Conservation (phyloP, 1,140 invertebrate species). For the Temnothorax curvispinosus region DNA sequence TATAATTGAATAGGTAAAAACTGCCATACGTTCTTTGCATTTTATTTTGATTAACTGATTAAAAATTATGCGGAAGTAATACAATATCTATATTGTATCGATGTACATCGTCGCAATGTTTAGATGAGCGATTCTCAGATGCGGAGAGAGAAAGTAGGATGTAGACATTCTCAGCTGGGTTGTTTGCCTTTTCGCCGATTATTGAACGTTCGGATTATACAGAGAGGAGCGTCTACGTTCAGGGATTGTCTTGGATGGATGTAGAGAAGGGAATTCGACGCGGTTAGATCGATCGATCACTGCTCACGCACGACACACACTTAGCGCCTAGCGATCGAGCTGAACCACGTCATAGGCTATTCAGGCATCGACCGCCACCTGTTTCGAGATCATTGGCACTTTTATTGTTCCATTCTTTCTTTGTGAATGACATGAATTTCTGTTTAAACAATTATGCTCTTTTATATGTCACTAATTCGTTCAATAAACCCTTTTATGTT, state of each 20-base stretch:
- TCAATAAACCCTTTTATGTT: conserved; percentile 60
- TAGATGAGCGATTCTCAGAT: neutral
- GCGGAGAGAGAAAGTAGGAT: neutral
- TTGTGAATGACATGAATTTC: conserved; percentile 60
- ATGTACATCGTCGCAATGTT: neutral
- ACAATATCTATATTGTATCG: neutral
- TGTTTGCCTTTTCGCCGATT: conserved; percentile 56
- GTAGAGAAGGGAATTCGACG: conserved; percentile 52
- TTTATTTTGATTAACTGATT: neutral
- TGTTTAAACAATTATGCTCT: conserved; percentile 62
- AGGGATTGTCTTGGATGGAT: conserved; percentile 26
- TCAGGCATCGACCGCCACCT: conserved; percentile 61
- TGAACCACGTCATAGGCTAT: neutral
- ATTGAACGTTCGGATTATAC: conserved; percentile 56
- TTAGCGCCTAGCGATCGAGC: conserved; percentile 5
- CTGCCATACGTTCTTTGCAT: neutral
- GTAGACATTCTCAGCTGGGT: neutral
- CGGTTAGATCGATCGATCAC: conserved; percentile 67
- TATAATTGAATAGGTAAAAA: neutral
- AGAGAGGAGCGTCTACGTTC: conserved; percentile 41
- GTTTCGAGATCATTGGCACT: conserved; percentile 45
- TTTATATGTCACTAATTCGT: conserved; percentile 66
- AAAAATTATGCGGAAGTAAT: neutral
- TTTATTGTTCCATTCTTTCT: conserved; percentile 55
- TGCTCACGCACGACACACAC: conserved; percentile 22